These are phyloP conservation scores for Pollenia amentaria DNA, from an alignment of 2,888 invertebrate species.

Conservation along the genomic window DNA sequence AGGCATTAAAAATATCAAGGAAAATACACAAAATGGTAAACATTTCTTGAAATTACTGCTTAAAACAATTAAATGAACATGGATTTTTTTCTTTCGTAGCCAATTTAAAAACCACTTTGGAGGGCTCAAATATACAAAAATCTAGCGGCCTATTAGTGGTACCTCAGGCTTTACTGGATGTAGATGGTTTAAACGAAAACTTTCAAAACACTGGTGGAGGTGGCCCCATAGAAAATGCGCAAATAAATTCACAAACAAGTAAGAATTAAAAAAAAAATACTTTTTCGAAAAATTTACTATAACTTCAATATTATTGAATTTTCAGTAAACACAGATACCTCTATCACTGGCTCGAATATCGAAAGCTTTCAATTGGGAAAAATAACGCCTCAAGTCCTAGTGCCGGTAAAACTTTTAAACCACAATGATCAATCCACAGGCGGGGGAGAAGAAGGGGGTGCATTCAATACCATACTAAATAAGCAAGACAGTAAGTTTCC, in stretches of 20 bases:
- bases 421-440: conserved; percentile 69
- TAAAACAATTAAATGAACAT: too few species aligned
- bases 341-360: conserved; percentile 72
- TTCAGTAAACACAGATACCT: conserved; percentile 47
- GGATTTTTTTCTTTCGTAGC: not conserved
- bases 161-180: not conserved
- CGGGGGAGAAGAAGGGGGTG: conserved; percentile 73
- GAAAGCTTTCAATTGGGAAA: conserved; percentile 69
- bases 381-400: conserved; percentile 66
- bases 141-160: not conserved
- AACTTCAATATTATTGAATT: not conserved
- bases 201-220: not conserved
- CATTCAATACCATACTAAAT: not conserved
- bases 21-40: conserved; percentile 39
- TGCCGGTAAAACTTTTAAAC: conserved; percentile 57
- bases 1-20: conserved; percentile 23
- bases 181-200: not conserved
- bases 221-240: conserved; percentile 19
- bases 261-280: not conserved
- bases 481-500: conserved; percentile 31
- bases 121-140: conserved; percentile 3
- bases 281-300: too few species aligned
- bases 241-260: conserved; percentile 35
- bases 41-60: not conserved
- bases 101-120: conserved; percentile 30